Percentiles rank a stretch among this genome's conserved stretches.
Conservation (phyloP, 2,888 invertebrate genomes). For the Pseudococcus longispinus region DNA sequence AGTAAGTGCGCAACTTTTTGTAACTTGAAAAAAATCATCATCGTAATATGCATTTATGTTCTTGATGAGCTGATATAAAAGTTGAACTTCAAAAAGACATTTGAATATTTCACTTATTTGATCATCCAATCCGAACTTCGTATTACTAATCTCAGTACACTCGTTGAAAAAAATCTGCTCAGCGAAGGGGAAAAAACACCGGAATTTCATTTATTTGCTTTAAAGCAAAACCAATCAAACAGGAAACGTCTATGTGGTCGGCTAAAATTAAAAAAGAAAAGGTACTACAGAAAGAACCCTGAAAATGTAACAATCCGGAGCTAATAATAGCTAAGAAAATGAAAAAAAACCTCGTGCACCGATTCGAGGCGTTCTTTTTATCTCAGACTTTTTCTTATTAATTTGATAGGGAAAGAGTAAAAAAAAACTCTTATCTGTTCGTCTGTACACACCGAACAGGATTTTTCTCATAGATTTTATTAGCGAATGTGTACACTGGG, state of each 20-base stretch:
- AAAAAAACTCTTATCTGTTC: slow-evolving; percentile 47
- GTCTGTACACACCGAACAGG: slow-evolving; percentile 35
- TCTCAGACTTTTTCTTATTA: slow-evolving; percentile 40
- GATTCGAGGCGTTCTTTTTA: slow-evolving; percentile 35
- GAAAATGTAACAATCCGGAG: slow-evolving; percentile 36
- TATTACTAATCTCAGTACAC: background rate
- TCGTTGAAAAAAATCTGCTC: background rate
- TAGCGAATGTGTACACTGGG: slow-evolving; percentile 5
- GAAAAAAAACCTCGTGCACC: background rate
- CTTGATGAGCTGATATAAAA: too few relatives aligned
- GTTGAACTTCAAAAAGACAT: too few relatives aligned
- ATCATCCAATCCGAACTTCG: background rate
- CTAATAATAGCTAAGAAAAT: slow-evolving; percentile 42
- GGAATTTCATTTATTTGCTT: slow-evolving; percentile 45
- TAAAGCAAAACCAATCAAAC: slow-evolving; percentile 41
- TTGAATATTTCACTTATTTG: too few relatives aligned
- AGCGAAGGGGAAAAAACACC: background rate
- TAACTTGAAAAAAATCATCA: too few relatives aligned
- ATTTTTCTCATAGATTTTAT: slow-evolving; percentile 33
- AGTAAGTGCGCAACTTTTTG: too few relatives aligned
- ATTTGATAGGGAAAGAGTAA: slow-evolving; percentile 14
- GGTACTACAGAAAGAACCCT: background rate
- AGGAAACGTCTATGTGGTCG: slow-evolving; percentile 8
- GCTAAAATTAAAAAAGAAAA: slow-evolving; percentile 34
- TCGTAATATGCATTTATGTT: too few relatives aligned